Evolutionary conservation across 2,888 invertebrate species (phyloP).

Genomic region (Maniola hyperantus): DNA sequence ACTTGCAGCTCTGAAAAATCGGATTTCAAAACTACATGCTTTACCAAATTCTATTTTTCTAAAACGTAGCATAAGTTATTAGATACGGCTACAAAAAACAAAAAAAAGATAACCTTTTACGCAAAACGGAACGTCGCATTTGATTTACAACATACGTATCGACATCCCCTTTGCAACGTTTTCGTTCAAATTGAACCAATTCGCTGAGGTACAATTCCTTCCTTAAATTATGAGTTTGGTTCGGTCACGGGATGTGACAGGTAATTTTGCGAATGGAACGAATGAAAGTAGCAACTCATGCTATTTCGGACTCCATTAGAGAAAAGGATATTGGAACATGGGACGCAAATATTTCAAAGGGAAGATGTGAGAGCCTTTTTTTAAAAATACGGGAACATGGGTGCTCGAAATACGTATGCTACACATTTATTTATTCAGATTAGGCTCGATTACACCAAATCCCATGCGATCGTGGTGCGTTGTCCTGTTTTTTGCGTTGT

Average conservation of each 20-base stretch:
- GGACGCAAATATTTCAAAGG: conserved; percentile 17
- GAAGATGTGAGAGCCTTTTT: conserved; percentile 13
- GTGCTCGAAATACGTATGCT: background rate
- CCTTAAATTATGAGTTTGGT: conserved; percentile 22
- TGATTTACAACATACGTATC: conserved; percentile 13
- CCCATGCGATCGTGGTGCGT: no score
- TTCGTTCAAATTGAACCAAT: conserved; percentile 8
- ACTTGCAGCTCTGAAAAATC: background rate
- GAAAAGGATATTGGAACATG: conserved; percentile 16
- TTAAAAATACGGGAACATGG: background rate
- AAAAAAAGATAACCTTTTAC: background rate
- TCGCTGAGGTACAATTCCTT: conserved; percentile 22
- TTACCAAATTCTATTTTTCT: no score
- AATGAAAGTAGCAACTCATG: conserved; percentile 21
- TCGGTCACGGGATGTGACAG: conserved; percentile 23
- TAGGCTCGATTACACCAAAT: no score
- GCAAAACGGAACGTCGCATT: background rate
- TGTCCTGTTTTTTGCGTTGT: no score
- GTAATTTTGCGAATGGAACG: conserved; percentile 26
- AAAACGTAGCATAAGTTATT: no score
- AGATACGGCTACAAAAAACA: background rate
- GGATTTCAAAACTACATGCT: background rate
- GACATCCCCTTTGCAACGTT: conserved; percentile 3
- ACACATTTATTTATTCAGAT: no score
- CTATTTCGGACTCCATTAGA: conserved; percentile 20